A percentile compares a stretch with the other conserved stretches of the same genome.
phyloP scores from a whole-genome alignment of 2,113 vertebrate species.

The Talpa occidentalis region DNA sequence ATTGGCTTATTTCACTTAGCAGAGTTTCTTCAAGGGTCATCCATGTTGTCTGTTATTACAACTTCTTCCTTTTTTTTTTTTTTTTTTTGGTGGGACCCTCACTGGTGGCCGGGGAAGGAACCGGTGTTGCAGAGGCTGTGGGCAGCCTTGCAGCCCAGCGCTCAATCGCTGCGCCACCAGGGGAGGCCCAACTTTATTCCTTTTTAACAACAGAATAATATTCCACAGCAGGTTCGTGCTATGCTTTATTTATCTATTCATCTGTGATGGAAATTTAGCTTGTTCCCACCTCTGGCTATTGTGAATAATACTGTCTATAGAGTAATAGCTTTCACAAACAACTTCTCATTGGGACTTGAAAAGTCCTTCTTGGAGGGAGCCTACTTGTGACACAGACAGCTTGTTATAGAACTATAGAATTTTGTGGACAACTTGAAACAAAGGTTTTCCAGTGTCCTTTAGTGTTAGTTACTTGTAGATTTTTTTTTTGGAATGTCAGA shows the following conservation, averaged over 20 bases:
- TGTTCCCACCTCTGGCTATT: not conserved
- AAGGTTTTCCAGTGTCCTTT: not conserved
- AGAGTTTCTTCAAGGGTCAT: not conserved
- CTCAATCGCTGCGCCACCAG: too few species aligned
- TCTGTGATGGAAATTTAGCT: not conserved
- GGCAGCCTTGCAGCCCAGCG: too few species aligned
- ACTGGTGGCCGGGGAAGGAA: too few species aligned
- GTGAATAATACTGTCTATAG: not conserved
- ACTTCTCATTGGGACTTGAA: not conserved
- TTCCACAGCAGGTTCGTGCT: not conserved
- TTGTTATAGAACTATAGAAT: not conserved
- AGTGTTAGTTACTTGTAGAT: not conserved
- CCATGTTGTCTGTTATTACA: not conserved
- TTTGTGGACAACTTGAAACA: conserved; percentile 16
- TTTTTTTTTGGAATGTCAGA: not conserved
- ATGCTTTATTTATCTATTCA: not conserved
- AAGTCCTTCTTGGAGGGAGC: not conserved
- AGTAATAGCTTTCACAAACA: not conserved
- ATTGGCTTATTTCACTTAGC: not conserved
- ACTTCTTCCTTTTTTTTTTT: too few species aligned
- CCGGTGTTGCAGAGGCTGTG: too few species aligned
- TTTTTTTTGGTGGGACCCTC: too few species aligned
- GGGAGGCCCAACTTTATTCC: too few species aligned
- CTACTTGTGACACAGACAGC: not conserved
- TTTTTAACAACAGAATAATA: not conserved